Evolutionary conservation across 1,140 invertebrate genomes (phyloP).

Genomic region (Brachionus rotundiformis): DNA sequence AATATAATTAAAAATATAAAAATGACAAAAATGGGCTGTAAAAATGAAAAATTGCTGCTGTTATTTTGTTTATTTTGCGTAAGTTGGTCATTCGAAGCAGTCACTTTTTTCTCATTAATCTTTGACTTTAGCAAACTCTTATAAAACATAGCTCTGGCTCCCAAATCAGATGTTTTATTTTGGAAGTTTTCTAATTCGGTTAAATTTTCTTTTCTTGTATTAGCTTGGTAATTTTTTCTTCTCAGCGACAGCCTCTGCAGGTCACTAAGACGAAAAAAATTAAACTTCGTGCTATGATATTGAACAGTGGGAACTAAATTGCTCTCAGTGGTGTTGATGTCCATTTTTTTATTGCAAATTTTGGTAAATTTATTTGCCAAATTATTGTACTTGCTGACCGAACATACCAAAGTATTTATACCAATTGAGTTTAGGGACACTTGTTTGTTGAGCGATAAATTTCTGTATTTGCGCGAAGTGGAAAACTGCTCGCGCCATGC

Average conservation of each 20-base stretch:
- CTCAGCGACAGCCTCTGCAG: neutral
- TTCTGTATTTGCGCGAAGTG: neutral
- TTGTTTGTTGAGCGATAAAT: conserved; percentile 23
- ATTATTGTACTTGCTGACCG: conserved; percentile 49
- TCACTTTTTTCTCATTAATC: conserved; percentile 1
- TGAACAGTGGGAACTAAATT: neutral
- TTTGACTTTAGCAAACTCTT: neutral
- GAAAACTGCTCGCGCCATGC: conserved; percentile 47
- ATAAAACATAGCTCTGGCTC: conserved; percentile 5
- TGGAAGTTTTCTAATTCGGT: neutral
- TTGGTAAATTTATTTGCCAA: conserved; percentile 38
- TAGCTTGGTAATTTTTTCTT: neutral
- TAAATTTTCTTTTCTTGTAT: neutral
- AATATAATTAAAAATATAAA: conserved; percentile 39
- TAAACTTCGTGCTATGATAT: neutral
- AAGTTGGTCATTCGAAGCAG: neutral
- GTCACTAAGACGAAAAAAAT: neutral
- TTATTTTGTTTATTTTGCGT: neutral
- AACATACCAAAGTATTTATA: neutral
- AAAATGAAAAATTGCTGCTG: neutral
- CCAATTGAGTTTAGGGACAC: conserved; percentile 15
- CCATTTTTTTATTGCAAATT: conserved; percentile 28
- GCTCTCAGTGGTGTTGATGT: conserved; percentile 36
- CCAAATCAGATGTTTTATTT: neutral
- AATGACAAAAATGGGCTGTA: conserved; percentile 1